phyloP scores from a whole-genome alignment of 2,888 invertebrate species.

The Lottia gigantea region DNA sequence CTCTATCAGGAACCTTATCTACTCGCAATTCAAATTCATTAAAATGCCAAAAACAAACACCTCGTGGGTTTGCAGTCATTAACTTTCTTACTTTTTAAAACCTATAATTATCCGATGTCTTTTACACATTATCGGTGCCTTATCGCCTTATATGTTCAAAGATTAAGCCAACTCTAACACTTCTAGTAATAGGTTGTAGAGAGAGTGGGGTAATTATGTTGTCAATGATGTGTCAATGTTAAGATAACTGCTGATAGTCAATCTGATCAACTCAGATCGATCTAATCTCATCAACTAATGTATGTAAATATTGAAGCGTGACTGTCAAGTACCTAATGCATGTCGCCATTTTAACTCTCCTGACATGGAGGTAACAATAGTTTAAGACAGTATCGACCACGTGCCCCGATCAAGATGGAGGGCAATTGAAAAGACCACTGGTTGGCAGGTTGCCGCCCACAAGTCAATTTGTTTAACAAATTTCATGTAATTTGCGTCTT shows the following conservation, averaged over 20 bases:
- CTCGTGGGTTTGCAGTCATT: too few relatives aligned
- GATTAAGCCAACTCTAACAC: slow-evolving; percentile 4
- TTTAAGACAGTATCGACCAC: background rate
- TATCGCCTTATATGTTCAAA: background rate
- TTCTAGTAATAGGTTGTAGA: background rate
- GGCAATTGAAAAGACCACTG: background rate
- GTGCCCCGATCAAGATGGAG: background rate
- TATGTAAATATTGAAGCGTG: slow-evolving; percentile 10
- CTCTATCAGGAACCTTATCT: too few relatives aligned
- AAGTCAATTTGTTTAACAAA: background rate
- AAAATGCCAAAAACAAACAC: too few relatives aligned
- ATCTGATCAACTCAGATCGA: background rate
- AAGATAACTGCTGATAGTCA: background rate
- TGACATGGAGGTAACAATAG: background rate
- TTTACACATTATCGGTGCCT: background rate
- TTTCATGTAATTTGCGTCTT: background rate
- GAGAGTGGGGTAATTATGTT: background rate
- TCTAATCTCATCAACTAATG: slow-evolving; percentile 1
- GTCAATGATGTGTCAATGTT: background rate
- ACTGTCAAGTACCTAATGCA: background rate
- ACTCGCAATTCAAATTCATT: too few relatives aligned
- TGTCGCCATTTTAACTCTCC: slow-evolving; percentile 1
- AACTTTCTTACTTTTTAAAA: too few relatives aligned
- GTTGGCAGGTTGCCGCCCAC: slow-evolving; percentile 6
- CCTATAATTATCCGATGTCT: background rate